Percentiles rank a stretch among this genome's conserved stretches.
Conservation (phyloP, 1,140 invertebrate genomes). For the Nomia melanderi region DNA sequence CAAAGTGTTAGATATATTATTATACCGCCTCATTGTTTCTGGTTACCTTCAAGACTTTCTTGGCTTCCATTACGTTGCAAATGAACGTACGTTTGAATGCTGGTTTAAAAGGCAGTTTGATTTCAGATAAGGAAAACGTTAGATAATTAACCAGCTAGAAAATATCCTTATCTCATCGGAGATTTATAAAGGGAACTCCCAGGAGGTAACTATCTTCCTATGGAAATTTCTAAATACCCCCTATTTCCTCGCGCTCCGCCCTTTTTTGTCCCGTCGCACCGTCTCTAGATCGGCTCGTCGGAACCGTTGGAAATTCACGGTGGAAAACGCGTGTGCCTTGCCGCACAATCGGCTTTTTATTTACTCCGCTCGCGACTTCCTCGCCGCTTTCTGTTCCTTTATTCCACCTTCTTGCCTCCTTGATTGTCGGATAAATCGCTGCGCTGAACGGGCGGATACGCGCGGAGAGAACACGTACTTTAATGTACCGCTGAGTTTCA, state of each 20-base stretch:
- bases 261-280: background rate
- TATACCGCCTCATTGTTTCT: too few relatives aligned
- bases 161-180: background rate
- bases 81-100: too few relatives aligned
- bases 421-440: slow-evolving; percentile 45
- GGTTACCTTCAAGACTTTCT: too few relatives aligned
- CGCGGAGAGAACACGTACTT: slow-evolving; percentile 37
- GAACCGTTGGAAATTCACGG: background rate
- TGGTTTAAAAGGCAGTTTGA: too few relatives aligned
- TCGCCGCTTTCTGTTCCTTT: background rate
- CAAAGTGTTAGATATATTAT: too few relatives aligned
- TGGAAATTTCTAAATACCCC: background rate
- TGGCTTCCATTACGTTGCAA: too few relatives aligned
- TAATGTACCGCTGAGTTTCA: slow-evolving; percentile 45
- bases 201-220: background rate
- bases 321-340: background rate
- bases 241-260: background rate
- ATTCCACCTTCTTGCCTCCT: slow-evolving; percentile 18
- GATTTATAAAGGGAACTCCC: background rate
- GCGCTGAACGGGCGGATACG: slow-evolving; percentile 43
- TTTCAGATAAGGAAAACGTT: too few relatives aligned
- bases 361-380: background rate
- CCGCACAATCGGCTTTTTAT: slow-evolving; percentile 4
- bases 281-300: background rate
- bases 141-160: too few relatives aligned